Evolutionary conservation across 2,888 invertebrate genomes (phyloP).

Genomic region (Aphrophora alni): DNA sequence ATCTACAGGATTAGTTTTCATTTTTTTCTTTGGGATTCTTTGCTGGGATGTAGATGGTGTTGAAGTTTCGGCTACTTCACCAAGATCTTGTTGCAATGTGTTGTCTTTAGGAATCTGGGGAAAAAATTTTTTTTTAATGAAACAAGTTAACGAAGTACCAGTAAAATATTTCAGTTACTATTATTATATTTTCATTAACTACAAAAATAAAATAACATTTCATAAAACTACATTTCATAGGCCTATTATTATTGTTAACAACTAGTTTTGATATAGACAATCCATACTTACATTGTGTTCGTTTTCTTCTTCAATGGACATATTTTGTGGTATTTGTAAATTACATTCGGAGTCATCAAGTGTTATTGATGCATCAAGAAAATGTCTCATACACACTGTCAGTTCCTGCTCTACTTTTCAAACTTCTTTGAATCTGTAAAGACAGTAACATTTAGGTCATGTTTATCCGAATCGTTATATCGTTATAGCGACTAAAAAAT

Average conservation of each 20-base stretch:
- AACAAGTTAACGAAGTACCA: too few relatives aligned
- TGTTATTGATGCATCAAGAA: conserved; percentile 23
- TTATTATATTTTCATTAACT: too few relatives aligned
- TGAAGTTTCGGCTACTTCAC: neutral
- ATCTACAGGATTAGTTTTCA: conserved; percentile 18
- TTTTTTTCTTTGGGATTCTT: too few relatives aligned
- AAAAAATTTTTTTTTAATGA: too few relatives aligned
- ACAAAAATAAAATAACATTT: too few relatives aligned
- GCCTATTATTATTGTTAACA: conserved; percentile 10
- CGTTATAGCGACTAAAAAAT: neutral
- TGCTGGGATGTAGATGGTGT: neutral
- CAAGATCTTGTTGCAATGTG: neutral
- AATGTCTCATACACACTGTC: conserved; percentile 12
- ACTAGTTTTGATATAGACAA: neutral
- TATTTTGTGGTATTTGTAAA: neutral
- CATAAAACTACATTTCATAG: conserved; percentile 15
- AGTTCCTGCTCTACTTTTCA: conserved; percentile 11
- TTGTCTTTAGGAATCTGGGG: too few relatives aligned
- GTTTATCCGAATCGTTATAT: neutral
- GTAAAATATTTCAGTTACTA: too few relatives aligned
- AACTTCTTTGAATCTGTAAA: conserved; percentile 11
- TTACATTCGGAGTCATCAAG: conserved; percentile 19
- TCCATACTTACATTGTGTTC: neutral
- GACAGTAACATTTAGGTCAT: conserved; percentile 2
- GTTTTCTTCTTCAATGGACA: conserved; percentile 19